Evolutionary conservation across 1,140 invertebrate species (phyloP), one percentile per base, ranked within the genome.

Genomic region (Pseudomyrmex cubaensis): DNA sequence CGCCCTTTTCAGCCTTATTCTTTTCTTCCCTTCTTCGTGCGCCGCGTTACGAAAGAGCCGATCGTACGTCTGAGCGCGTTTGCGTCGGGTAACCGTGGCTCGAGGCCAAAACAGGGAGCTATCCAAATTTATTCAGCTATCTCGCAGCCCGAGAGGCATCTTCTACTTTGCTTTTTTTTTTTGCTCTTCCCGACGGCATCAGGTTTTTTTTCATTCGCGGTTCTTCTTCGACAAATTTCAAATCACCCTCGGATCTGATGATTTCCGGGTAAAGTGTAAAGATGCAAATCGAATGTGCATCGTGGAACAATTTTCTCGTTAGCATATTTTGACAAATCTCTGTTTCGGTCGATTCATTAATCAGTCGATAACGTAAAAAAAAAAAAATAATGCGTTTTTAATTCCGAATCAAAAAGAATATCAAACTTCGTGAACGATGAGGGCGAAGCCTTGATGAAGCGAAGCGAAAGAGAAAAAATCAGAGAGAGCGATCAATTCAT

Each of bases 31-130:
- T 44, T 57, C 66, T 35, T 75, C 64, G 67, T 61, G 52, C 82
- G 77, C 64, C 82, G 85, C 85, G 86, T 89, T 91, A 91, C 90
- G 85, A 87, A 87, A 90, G 85, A 83, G 61, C 77, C 85, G 86
- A 87, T 88, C 62, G 84, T 88, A 86, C 73, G 84, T 84, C 86
- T 77, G 87, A 89, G 84, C 89, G 91, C 87, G 88, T 88, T 85
- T 90, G 86, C 84, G 86, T 83, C 77, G 83, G 63, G 78, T 77
- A 90, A 87, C 73, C 77, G 72, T 90, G 87, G 91, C 93, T 90
- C 75, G 63, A 72, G 93, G 93, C 92, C 92, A 94, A 93, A 93
- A 94, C 94, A 94, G 93, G 94, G 93, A 94, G 94, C 93, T 91
- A 87, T 83, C 80, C 89, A 93, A 93, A 93, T 94, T 94, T 93